phyloP scores from a whole-genome alignment of 2,797 vertebrate genomes.

The Syngnathus acus region DNA sequence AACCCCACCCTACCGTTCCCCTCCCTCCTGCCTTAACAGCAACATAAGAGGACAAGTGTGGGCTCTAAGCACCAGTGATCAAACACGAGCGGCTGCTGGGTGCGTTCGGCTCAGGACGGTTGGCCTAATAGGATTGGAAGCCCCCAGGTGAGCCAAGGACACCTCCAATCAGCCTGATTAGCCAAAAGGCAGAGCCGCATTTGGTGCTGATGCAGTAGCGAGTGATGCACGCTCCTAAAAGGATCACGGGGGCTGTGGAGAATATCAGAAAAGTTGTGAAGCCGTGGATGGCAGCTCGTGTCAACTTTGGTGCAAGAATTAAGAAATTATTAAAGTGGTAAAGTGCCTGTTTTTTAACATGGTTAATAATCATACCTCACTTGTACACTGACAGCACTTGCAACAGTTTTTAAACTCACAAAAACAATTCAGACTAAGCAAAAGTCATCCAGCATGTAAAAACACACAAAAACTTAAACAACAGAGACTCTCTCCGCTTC shows the following conservation, averaged over 20 bases:
- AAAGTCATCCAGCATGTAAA: slow-evolving; percentile 69
- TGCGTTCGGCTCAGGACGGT: slow-evolving; percentile 68
- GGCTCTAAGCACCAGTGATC: slow-evolving; percentile 74
- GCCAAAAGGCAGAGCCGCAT: slow-evolving; percentile 54
- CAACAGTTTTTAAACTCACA: slow-evolving; percentile 30
- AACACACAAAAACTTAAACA: slow-evolving; percentile 75
- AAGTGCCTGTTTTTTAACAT: slow-evolving; percentile 27
- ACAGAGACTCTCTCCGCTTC: too few relatives aligned
- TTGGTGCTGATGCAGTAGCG: slow-evolving; percentile 41
- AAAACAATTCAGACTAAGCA: slow-evolving; percentile 68
- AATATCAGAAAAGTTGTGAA: slow-evolving; percentile 35
- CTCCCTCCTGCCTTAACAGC: slow-evolving; percentile 60
- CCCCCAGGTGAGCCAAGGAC: slow-evolving; percentile 76
- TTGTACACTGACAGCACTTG: slow-evolving; percentile 12
- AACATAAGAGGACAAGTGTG: slow-evolving; percentile 73
- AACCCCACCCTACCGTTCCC: slow-evolving; percentile 53
- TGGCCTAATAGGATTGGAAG: slow-evolving; percentile 78
- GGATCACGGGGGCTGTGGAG: slow-evolving; percentile 49
- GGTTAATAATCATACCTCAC: slow-evolving; percentile 30
- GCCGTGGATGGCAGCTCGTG: slow-evolving; percentile 36
- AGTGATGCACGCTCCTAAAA: slow-evolving; percentile 52
- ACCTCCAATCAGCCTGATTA: slow-evolving; percentile 69
- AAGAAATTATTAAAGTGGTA: slow-evolving; percentile 35
- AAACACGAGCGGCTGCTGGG: slow-evolving; percentile 67
- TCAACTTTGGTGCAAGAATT: slow-evolving; percentile 45